Evolutionary conservation across 2,888 invertebrate genomes (phyloP), one percentile per base, ranked within the genome.

Genomic region (Dolichomitus sp.): DNA sequence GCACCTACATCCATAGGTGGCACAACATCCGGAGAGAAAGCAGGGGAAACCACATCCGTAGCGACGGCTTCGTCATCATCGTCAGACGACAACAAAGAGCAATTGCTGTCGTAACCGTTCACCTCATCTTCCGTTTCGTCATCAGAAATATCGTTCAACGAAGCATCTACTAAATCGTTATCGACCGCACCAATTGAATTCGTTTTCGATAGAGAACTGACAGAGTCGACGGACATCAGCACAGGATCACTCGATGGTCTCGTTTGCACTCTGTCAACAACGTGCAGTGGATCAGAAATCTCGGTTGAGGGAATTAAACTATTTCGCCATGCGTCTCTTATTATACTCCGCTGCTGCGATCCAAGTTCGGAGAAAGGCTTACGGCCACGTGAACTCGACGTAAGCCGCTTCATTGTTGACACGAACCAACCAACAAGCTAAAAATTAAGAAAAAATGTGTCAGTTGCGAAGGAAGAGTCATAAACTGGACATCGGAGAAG

Each of bases 81-180:
- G 45, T 48, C 45, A 48, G 45, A 48, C 42, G 42, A 42, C 42
- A 42, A 42, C n/a, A 48, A 48, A 48, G 45, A 48, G n/a, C 14
- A 48, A 48, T 48, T n/a, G n/a, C n/a, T 48, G 14, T 48, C 45
- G n/a, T 48, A n/a, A 48, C n/a, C 45, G 45, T 48, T 48, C 14
- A n/a, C n/a, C 45, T 48, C 45, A n/a, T 48, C 45, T 48, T 48
- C 45, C n/a, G 45, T 48, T 48, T 48, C 45, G 45, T 48, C n/a
- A 48, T 48, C 45, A 14, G 45, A 48, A 48, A 48, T n/a, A 48
- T 48, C n/a, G 45, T 48, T 48, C 45, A 48, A 48, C 45, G 45
- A 14, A 14, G n/a, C 14, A n/a, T n/a, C n/a, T 48, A n/a, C 45
- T n/a, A n/a, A 48, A 48, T 48, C n/a, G 45, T 48, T n/a, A 48